These are phyloP conservation scores for Eumacrocentrus americanus DNA, from an alignment of 2,888 invertebrate species.

Conservation along the genomic window DNA sequence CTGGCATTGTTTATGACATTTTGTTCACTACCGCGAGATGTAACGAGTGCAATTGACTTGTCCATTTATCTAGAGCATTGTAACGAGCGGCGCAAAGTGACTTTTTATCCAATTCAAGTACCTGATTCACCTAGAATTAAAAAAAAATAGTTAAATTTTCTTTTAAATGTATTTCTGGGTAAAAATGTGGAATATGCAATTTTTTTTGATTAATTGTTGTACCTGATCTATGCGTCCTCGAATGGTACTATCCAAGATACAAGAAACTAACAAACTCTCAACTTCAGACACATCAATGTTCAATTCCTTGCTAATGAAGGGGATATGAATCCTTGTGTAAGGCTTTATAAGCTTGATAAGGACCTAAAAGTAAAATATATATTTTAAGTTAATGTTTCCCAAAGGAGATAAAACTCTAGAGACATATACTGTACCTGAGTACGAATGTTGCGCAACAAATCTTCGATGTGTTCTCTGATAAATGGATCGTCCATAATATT, in stretches of 20 bases:
- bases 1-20: slow-evolving; percentile 72
- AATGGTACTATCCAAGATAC: slow-evolving; percentile 94
- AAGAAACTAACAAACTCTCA: slow-evolving; percentile 94
- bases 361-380: slow-evolving; percentile 76
- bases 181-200: no score
- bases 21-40: slow-evolving; percentile 92
- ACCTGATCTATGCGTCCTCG: slow-evolving; percentile 88
- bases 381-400: slow-evolving; percentile 65
- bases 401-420: background rate
- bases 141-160: background rate
- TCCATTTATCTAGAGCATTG: slow-evolving; percentile 95
- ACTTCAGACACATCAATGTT: slow-evolving; percentile 95
- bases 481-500: slow-evolving; percentile 99
- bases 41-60: slow-evolving; percentile 84
- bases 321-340: slow-evolving; percentile 97
- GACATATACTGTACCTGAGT: no score
- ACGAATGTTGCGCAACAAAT: slow-evolving; percentile 91
- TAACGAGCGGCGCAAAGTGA: slow-evolving; percentile 86
- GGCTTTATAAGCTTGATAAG: slow-evolving; percentile 96
- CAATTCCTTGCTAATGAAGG: slow-evolving; percentile 93
- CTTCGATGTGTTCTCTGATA: slow-evolving; percentile 98
- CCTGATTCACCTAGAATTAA: slow-evolving; percentile 79
- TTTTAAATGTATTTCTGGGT: no score
- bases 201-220: slow-evolving; percentile 38
- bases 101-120: slow-evolving; percentile 83